These are phyloP conservation scores for Plusia festucae DNA, from an alignment of 2,888 invertebrate genomes.

Conservation along the genomic window DNA sequence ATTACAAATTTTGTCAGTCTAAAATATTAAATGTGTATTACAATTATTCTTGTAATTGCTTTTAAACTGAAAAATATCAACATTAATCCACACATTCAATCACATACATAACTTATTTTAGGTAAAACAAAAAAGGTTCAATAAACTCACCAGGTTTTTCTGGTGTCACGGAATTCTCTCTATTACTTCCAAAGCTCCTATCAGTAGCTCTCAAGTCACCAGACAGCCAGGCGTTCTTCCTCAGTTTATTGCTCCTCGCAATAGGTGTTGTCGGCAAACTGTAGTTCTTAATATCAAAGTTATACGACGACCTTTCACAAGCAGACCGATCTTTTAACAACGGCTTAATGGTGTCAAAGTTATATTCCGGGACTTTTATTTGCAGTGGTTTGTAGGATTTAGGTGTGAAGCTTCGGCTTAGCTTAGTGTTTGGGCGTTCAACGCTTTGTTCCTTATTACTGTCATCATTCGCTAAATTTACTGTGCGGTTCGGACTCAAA, in stretches of 20 bases:
- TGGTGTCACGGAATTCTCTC: conserved; percentile 34
- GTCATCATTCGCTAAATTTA: conserved; percentile 68
- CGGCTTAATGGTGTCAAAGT: conserved; percentile 79
- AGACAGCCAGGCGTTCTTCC: conserved; percentile 88
- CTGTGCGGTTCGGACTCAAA: conserved; percentile 79
- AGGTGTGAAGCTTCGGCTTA: conserved; percentile 84
- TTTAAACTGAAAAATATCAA: no score
- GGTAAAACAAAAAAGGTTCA: conserved; percentile 52
- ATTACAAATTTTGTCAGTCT: no score
- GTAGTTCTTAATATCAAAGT: conserved; percentile 85
- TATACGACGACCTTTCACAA: conserved; percentile 77
- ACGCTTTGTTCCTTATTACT: conserved; percentile 66
- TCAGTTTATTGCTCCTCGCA: conserved; percentile 87
- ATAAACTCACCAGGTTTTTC: conserved; percentile 58
- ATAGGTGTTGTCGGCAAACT: conserved; percentile 88
- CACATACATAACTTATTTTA: no score
- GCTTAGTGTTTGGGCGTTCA: conserved; percentile 73
- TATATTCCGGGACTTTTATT: conserved; percentile 83
- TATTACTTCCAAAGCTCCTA: conserved; percentile 49
- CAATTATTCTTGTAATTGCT: no score
- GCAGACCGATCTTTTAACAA: conserved; percentile 73
- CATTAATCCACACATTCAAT: no score
- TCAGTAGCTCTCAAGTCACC: conserved; percentile 74
- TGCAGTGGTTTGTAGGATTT: conserved; percentile 85
- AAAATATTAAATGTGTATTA: no score